Evolutionary conservation across 2,888 invertebrate genomes (phyloP), one percentile per base, ranked within the genome.

Genomic region (Agrochola litura): DNA sequence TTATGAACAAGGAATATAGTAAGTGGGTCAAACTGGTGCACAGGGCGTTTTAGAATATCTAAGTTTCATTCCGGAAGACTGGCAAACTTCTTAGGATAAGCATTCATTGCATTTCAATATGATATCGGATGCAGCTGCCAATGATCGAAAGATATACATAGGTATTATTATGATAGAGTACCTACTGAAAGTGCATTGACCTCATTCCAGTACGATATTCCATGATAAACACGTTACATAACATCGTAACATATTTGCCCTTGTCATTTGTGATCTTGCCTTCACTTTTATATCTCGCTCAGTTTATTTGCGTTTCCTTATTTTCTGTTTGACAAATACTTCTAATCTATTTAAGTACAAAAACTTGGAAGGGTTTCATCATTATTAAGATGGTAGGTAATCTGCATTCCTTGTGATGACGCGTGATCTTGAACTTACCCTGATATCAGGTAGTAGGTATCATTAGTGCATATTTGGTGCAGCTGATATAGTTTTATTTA

Each of bases 221-320:
- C 16, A 68, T 22, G 58, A 63, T 58, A 73, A 73, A 66, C 52
- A 60, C 12, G 12, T 70, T 68, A 43, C 25, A 49, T 66, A 68
- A 63, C 60, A 60, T 30, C 30, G 60, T 66, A 54, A 79, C 16
- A 63, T 46, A 70, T 77, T 67, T 73, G 69, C 41, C 76, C 76
- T 72, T 81, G 76, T 68, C 41, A 65, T 77, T 68, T 54, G n/a
- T 76, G 66, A 70, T 54, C 54, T 60, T 54, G 70, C 52, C 30
- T 68, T 65, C n/a, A 58, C 43, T 37, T 58, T 64, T n/a, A 41
- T 71, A 76, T 46, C 56, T 67, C 67, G 16, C 9, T 30, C 43
- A 64, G 30, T 65, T 30, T 65, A 46, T 69, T 71, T 54, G 22
- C 25, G 61, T 82, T 82, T 82, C 82, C 82, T 41, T 46, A 61